Base-by-base conservation (phyloP, 2,888 invertebrate species). In the Lapara coniferarum region DNA sequence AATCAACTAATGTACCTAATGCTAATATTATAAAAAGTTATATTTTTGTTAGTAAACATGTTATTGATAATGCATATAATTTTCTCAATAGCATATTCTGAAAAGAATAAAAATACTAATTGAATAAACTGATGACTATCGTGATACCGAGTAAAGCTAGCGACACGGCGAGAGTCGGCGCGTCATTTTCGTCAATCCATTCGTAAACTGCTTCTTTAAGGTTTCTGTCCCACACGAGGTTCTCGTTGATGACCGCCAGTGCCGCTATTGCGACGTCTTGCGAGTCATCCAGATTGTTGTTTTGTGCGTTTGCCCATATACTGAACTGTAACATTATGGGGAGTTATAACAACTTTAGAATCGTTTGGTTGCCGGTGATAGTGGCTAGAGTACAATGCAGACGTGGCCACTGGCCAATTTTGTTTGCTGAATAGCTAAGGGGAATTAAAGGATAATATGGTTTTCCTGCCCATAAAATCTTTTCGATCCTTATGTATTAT, bases 141-240 rank as follows among this genome's bases (percentile, higher is more conserved):
- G 90, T 86, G n/a, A 86, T 70, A 37, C 78, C 75, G 0, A 93
- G 71, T 46, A 91, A 77, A 0, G 85, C 13, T 0, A 89, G 69
- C 0, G 93, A 93, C 2, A 87, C 75, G 3, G 85, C 78, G 2
- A 89, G 46, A 0, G 87, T 86, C 0, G 87, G 81, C 0, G 90
- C 92, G 71, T 89, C 85, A 46, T 92, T 93, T 46, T 89, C 89
- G 6, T 90, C 85, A 6, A 93, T 91, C 93, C 93, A 93, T 14
- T 90, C 86, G 72, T 93, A 93, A 0, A 90, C 86, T 0, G 74
- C 66, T 0, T 87, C 79, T 13, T 86, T 51, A 10, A 83, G 70
- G 0, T 68, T 66, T 0, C 69, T 44, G 0, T 78, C 73, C 93
- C 93, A 93, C 0, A 25, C 30, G 0, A 81, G 12, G 58, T 90